A percentile compares a stretch with the other conserved stretches of the same genome.
Evolutionary conservation across 2,113 vertebrate species (phyloP).

Genomic region (Natator depressus): DNA sequence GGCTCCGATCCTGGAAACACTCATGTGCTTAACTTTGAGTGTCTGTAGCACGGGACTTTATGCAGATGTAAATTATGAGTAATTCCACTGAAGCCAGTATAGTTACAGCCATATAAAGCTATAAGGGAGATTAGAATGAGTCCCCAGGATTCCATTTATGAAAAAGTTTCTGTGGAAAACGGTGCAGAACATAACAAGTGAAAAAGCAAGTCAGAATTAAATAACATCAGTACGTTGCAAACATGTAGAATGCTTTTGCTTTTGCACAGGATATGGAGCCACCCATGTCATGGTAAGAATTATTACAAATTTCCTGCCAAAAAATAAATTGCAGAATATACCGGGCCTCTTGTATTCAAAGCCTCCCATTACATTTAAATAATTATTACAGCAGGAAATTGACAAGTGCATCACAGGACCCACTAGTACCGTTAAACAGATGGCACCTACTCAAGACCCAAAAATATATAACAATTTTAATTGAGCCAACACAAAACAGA

Average conservation of each 20-base stretch:
- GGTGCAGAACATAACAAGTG: not conserved
- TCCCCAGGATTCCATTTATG: not conserved
- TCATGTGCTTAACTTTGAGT: not conserved
- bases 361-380: conserved; percentile 39
- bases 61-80: fast-evolving
- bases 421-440: conserved; percentile 66
- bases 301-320: not conserved
- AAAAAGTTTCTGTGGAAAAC: conserved; percentile 14
- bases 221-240: not conserved
- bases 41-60: not conserved
- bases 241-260: conserved; percentile 30
- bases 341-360: not conserved
- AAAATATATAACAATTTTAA: conserved; percentile 72
- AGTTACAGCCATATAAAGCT: not conserved
- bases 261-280: conserved; percentile 25
- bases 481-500: conserved; percentile 72
- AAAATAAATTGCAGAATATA: not conserved
- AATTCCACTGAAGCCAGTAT: not conserved
- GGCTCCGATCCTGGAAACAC: fast-evolving
- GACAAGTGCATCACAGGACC: conserved; percentile 53
- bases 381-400: conserved; percentile 51
- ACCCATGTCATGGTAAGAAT: not conserved
- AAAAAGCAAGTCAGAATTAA: conserved; percentile 31
- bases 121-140: not conserved
- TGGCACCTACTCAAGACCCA: conserved; percentile 66